phyloP scores from a whole-genome alignment of 2,888 invertebrate species.

The Arctia plantaginis region DNA sequence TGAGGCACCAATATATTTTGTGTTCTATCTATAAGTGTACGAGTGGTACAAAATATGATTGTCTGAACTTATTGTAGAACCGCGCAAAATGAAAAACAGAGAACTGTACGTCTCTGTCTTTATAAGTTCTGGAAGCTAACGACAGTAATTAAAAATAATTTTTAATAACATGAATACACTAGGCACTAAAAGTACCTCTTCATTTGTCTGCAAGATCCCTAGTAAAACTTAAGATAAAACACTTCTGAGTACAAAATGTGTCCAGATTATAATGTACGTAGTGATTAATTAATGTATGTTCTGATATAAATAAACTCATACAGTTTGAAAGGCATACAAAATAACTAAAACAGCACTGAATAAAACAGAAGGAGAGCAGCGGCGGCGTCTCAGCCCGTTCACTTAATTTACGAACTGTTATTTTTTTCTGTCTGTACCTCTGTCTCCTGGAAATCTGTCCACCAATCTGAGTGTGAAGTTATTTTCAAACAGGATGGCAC shows the following conservation, averaged over 20 bases:
- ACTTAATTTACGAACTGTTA: constrained; percentile 66
- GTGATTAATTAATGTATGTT: constrained; percentile 6
- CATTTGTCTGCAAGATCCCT: not conserved
- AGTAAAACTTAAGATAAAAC: not conserved
- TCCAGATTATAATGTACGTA: not conserved
- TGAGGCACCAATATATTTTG: not conserved
- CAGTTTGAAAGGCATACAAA: constrained; percentile 36
- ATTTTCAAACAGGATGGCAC: constrained; percentile 66
- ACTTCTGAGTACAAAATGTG: not conserved
- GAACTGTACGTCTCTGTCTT: not conserved
- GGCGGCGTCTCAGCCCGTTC: constrained; percentile 54
- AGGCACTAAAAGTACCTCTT: not conserved
- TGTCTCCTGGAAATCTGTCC: constrained; percentile 79
- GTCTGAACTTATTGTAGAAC: too few relatives aligned
- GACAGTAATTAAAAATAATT: too few relatives aligned
- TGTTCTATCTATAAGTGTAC: too few relatives aligned
- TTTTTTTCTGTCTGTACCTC: constrained; percentile 76
- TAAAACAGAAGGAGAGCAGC: constrained; percentile 48
- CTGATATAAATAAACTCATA: constrained; percentile 42
- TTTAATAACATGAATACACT: not conserved
- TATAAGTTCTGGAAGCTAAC: not conserved
- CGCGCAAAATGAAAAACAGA: too few relatives aligned
- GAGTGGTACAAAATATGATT: too few relatives aligned
- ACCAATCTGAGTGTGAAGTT: constrained; percentile 63
- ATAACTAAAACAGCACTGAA: constrained; percentile 62